Evolutionary conservation across 2,797 vertebrate genomes (phyloP).

Genomic region (Squalus acanthias): DNA sequence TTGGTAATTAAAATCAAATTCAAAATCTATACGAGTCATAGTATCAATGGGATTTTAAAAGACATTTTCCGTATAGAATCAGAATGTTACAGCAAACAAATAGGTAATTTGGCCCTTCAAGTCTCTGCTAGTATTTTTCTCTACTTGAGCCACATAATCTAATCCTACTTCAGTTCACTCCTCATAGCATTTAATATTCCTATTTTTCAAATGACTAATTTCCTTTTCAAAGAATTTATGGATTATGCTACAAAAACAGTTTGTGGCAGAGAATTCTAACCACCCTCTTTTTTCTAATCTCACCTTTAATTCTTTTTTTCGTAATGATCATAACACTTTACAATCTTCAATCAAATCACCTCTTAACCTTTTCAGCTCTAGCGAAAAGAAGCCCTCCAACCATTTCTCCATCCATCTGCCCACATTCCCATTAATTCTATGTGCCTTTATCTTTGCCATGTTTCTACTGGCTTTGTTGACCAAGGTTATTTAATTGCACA

Average conservation of each 20-base stretch:
- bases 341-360: conserved; percentile 6
- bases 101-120: not conserved
- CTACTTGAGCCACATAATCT: not conserved
- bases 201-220: not conserved
- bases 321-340: not conserved
- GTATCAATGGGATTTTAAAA: not conserved
- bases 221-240: not conserved
- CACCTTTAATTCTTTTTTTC: not conserved
- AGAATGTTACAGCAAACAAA: not conserved
- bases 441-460: not conserved
- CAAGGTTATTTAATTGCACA: not conserved
- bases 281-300: not conserved
- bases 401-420: not conserved
- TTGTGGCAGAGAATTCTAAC: not conserved
- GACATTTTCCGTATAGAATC: not conserved
- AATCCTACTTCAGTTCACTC: not conserved
- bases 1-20: not conserved
- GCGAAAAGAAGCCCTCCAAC: not conserved
- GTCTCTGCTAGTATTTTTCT: not conserved
- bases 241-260: not conserved
- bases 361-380: not conserved
- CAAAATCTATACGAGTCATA: not conserved
- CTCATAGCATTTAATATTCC: not conserved
- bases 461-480: not conserved
- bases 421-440: not conserved